A percentile compares a stretch with the other conserved stretches of the same genome.
Evolutionary conservation across 2,797 vertebrate genomes (phyloP).

Genomic region (Picus viridis): DNA sequence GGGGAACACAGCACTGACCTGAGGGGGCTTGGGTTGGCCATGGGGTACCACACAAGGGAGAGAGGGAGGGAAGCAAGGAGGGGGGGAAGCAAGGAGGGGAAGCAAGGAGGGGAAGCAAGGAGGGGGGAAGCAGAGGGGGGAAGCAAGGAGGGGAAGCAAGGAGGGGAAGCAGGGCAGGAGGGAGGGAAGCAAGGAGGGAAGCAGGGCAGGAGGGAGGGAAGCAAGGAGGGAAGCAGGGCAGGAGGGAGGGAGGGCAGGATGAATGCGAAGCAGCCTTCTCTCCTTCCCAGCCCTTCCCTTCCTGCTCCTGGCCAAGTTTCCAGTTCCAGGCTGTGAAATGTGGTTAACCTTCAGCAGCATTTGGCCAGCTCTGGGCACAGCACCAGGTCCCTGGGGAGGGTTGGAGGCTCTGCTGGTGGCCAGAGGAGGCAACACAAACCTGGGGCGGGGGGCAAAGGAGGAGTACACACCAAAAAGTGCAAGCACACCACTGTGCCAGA

Average conservation of each 20-base stretch:
- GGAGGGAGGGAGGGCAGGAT: too few relatives aligned
- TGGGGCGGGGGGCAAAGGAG: too few relatives aligned
- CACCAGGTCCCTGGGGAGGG: neutral
- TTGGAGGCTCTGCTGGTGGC: neutral
- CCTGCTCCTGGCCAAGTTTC: accelerated
- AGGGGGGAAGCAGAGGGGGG: too few relatives aligned
- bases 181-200: too few relatives aligned
- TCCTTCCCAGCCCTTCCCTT: neutral
- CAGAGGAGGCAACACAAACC: too few relatives aligned
- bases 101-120: too few relatives aligned
- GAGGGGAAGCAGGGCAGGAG: too few relatives aligned
- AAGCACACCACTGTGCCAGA: neutral
- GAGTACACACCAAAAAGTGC: slow-evolving; percentile 12
- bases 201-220: too few relatives aligned
- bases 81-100: too few relatives aligned
- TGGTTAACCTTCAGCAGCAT: neutral
- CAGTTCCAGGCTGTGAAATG: accelerated
- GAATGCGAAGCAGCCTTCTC: neutral
- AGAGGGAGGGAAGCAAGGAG: neutral
- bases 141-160: too few relatives aligned
- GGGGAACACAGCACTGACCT: neutral
- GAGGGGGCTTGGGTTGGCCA: neutral
- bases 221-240: too few relatives aligned
- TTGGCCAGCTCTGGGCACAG: accelerated
- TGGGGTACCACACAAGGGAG: too few relatives aligned